These are phyloP conservation scores for Amphiprion percula DNA, from an alignment of 2,113 vertebrate species.

Conservation along the genomic window DNA sequence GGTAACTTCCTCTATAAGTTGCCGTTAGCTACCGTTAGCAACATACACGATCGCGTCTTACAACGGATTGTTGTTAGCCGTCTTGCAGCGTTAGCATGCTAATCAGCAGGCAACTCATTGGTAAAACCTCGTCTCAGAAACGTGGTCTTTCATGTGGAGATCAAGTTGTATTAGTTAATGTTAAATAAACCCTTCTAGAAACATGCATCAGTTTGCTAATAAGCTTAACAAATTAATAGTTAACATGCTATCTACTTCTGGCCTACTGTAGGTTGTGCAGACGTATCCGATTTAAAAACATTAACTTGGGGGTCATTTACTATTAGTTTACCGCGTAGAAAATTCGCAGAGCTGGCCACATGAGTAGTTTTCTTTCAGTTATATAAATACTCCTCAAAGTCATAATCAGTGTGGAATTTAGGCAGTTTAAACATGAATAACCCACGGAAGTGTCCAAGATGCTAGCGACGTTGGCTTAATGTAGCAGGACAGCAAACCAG, in stretches of 20 bases:
- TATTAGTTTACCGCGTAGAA: not conserved
- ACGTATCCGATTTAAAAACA: not conserved
- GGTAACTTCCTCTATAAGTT: constrained; percentile 45
- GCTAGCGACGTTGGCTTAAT: not conserved
- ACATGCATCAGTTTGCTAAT: not conserved
- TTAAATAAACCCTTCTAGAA: fast-evolving
- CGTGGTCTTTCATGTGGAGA: not conserved
- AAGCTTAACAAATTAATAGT: not conserved
- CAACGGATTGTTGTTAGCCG: constrained; percentile 52
- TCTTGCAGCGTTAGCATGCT: constrained; percentile 39
- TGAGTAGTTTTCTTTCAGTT: not conserved
- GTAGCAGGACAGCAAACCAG: not conserved
- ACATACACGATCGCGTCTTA: constrained; percentile 16
- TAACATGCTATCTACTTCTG: not conserved
- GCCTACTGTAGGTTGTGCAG: constrained; percentile 4
- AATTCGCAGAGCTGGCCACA: not conserved
- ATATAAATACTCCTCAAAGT: not conserved
- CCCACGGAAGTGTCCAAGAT: not conserved
- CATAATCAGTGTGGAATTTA: not conserved
- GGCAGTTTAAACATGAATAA: not conserved
- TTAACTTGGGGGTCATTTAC: not conserved
- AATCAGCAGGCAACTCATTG: constrained; percentile 24
- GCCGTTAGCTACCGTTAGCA: constrained; percentile 51
- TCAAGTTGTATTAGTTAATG: not conserved
- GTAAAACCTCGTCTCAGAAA: not conserved